Evolutionary conservation across 2,113 vertebrate genomes (phyloP), one percentile per base, ranked within the genome.

Genomic region (Upupa epops): DNA sequence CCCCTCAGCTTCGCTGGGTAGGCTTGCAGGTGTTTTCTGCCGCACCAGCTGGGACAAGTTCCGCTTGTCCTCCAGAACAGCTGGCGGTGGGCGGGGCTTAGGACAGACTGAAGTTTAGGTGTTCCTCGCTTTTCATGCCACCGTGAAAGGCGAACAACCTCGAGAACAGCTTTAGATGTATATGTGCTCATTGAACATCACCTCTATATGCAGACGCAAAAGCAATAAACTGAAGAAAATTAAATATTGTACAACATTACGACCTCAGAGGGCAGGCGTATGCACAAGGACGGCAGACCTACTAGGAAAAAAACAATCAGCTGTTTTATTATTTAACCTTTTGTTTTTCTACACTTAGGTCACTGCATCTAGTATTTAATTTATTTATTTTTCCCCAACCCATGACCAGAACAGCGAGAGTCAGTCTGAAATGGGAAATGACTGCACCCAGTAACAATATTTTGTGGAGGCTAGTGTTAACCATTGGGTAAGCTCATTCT

Each of bases 331-430:
- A 26, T 28, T 45, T 12, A 46, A 20, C 3, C 7, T 18, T 70
- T 34, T 10, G 4, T 58, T 94, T 66, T 34, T n/a, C 40, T 68
- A 42, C 45, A 15, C 8, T 49, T 36, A 9, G 5, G 16, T 46
- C 28, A 34, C 7, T 7, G 9, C 4, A 66, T 22, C 13, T 37
- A 5, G 7, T 5, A 20, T 25, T 24, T 51, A 11, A 42, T 42
- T 42, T 42, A 15, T 29, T 36, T 28, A 17, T 32, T n/a, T 8
- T 0, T 3, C 2, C 5, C 17, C 2, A 0, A 51, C 17, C 10
- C 28, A 11, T 7, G n/a, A 32, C 21, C 18, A 32, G 52, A 22
- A 5, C 32, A 20, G 20, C 0, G 1, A 3, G 3, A 20, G 9
- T 26, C 42, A 13, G 16, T 48, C 26, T 55, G 34, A 81, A 52